These are phyloP conservation scores for Monomorium pharaonis DNA, from an alignment of 1,140 invertebrate species.

Conservation along the genomic window DNA sequence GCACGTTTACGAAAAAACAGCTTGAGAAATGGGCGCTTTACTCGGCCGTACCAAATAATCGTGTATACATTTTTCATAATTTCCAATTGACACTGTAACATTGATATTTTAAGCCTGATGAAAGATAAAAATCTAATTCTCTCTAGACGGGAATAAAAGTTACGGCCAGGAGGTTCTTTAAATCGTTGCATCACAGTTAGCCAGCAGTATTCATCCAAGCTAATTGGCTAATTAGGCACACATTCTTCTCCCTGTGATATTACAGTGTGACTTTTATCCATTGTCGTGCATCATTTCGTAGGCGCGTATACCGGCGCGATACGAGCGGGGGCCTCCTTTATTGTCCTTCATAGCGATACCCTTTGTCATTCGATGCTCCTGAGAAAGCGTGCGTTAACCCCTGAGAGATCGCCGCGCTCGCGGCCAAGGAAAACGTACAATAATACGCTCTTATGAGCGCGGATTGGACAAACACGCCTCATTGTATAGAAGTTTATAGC, in stretches of 20 bases:
- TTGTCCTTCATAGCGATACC: not conserved
- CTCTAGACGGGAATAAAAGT: not conserved
- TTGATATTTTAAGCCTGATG: not conserved
- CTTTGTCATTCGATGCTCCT: slow-evolving; percentile 29
- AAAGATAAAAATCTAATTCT: not conserved
- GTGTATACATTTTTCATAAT: not conserved
- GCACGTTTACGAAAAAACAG: not conserved
- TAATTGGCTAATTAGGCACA: slow-evolving; percentile 31
- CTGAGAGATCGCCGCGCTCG: not conserved
- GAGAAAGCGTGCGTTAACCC: slow-evolving; percentile 43
- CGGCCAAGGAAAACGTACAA: not conserved
- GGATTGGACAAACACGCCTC: not conserved
- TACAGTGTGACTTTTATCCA: slow-evolving; percentile 7
- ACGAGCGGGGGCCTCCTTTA: slow-evolving; percentile 2
- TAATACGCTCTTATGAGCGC: not conserved
- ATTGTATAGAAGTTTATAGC: not conserved
- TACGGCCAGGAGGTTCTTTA: not conserved
- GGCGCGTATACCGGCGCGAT: not conserved
- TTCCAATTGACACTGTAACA: not conserved
- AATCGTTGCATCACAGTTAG: slow-evolving; percentile 10
- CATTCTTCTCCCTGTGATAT: not conserved
- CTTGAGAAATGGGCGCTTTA: not conserved
- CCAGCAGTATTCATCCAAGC: not conserved
- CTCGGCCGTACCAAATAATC: not conserved
- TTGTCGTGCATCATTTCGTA: not conserved